phyloP scores from a whole-genome alignment of 2,113 vertebrate species.

The Hepsetus odoe region DNA sequence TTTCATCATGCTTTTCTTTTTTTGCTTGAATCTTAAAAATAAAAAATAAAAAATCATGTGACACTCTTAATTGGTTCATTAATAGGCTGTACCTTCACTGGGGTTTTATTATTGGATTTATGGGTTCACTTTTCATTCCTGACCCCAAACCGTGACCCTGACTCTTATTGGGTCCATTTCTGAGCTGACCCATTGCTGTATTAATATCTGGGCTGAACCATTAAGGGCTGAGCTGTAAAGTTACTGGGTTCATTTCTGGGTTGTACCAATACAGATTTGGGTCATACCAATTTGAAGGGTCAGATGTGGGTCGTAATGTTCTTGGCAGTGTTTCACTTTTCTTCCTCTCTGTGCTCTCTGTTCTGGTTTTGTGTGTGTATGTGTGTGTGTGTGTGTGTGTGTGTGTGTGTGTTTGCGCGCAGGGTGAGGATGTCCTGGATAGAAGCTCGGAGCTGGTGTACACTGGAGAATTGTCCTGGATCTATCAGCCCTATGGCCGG shows the following conservation, averaged over 20 bases:
- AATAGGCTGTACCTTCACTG: background rate
- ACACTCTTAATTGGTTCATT: background rate
- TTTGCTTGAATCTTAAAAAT: background rate
- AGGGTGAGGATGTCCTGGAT: constrained; percentile 98
- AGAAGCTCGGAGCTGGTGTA: constrained; percentile 98
- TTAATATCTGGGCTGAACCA: background rate
- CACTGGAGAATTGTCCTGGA: constrained; percentile 98
- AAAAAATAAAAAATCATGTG: background rate
- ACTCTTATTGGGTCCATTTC: background rate
- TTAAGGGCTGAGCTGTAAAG: too few relatives aligned
- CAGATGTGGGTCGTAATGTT: background rate
- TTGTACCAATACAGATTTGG: background rate
- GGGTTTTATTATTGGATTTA: too few relatives aligned
- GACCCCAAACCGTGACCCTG: too few relatives aligned
- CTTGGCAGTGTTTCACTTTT: background rate
- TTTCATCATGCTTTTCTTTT: background rate
- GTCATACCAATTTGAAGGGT: background rate
- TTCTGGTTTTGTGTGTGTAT: constrained; percentile 20
- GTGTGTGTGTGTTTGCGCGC: constrained; percentile 46
- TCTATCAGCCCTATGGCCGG: constrained; percentile 97
- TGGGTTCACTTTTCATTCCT: too few relatives aligned
- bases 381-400: constrained; percentile 8
- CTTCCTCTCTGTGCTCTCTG: background rate
- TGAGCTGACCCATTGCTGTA: too few relatives aligned
- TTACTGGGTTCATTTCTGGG: too few relatives aligned